Evolutionary conservation across 2,797 vertebrate genomes (phyloP).

Genomic region (Mastacembelus armatus): DNA sequence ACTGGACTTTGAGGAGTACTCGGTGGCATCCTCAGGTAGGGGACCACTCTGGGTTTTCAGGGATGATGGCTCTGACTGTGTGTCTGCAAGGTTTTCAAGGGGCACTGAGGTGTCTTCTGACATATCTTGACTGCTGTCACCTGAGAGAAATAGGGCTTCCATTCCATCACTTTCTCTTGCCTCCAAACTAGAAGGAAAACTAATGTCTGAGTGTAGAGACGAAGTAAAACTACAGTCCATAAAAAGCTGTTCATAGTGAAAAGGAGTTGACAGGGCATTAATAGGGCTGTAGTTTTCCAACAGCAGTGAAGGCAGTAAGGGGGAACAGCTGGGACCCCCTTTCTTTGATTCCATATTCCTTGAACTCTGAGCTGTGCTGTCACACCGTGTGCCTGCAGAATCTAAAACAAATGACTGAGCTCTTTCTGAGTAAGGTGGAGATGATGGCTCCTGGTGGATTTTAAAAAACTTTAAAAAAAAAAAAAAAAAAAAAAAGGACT

Average conservation of each 20-base stretch:
- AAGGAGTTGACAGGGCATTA: not conserved
- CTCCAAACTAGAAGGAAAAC: not conserved
- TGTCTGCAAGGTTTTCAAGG: not conserved
- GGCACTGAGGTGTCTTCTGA: not conserved
- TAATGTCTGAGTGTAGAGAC: not conserved
- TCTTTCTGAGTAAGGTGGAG: not conserved
- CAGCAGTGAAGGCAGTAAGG: not conserved
- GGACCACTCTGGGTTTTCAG: not conserved
- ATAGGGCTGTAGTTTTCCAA: fast-evolving
- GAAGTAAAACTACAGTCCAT: not conserved
- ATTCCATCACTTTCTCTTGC: not conserved
- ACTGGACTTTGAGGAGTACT: not conserved
- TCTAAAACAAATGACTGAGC: not conserved
- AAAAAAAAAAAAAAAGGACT: too few relatives aligned
- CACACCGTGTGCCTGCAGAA: not conserved
- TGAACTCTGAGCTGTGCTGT: not conserved
- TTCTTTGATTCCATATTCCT: not conserved
- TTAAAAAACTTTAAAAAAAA: too few relatives aligned
- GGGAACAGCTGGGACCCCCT: not conserved
- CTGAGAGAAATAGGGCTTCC: too few relatives aligned
- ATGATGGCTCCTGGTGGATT: not conserved
- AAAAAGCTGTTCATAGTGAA: not conserved
- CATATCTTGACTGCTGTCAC: not conserved
- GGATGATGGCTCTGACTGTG: not conserved
- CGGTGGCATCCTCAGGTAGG: not conserved